These are phyloP conservation scores for Sarcophaga rosellei DNA, from an alignment of 2,888 invertebrate genomes.

Conservation along the genomic window DNA sequence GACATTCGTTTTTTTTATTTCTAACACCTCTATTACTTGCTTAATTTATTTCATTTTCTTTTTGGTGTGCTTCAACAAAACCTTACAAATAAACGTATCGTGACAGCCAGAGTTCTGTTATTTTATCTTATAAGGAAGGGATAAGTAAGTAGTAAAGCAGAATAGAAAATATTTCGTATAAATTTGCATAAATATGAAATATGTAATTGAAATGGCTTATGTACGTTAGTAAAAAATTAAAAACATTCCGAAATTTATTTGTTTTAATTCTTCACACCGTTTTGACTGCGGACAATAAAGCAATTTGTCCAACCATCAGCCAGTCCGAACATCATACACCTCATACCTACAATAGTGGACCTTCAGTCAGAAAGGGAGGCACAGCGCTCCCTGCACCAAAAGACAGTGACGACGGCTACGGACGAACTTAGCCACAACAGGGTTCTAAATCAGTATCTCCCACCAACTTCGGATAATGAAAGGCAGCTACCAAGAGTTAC, in stretches of 20 bases:
- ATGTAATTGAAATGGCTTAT: constrained; percentile 59
- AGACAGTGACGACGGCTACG: no score
- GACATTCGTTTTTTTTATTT: background rate
- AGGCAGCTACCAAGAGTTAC: no score
- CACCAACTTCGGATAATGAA: no score
- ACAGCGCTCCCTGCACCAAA: no score
- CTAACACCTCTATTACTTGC: constrained; percentile 48
- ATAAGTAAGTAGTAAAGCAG: constrained; percentile 18
- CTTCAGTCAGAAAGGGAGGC: no score
- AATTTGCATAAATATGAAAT: constrained; percentile 57
- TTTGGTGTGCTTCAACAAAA: constrained; percentile 25
- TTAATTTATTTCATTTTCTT: constrained; percentile 16
- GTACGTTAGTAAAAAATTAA: constrained; percentile 28
- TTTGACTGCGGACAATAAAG: background rate
- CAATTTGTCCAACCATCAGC: background rate
- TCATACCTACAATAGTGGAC: no score
- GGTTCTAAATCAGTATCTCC: no score
- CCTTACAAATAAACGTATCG: constrained; percentile 43
- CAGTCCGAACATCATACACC: no score
- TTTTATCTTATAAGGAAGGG: constrained; percentile 19
- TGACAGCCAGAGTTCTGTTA: constrained; percentile 35
- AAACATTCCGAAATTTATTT: background rate
- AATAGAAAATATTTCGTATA: constrained; percentile 25
- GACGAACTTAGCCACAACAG: no score
- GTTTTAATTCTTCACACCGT: background rate